These are phyloP conservation scores for Hirundo rustica DNA, from an alignment of 2,797 vertebrate species.

Conservation along the genomic window DNA sequence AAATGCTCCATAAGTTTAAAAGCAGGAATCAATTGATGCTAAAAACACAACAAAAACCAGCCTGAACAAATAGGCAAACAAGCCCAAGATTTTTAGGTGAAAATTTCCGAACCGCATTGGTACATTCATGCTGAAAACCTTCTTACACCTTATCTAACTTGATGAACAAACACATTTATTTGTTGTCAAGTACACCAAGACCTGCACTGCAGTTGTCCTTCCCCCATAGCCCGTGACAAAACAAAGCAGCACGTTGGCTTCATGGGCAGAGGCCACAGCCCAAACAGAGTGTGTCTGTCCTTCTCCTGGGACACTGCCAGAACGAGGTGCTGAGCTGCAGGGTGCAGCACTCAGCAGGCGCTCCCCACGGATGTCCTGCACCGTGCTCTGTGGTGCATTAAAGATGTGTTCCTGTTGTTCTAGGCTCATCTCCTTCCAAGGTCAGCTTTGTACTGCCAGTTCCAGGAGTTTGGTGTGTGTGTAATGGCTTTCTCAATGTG, in stretches of 20 bases:
- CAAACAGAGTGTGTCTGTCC: neutral
- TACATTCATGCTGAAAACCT: neutral
- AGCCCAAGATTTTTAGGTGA: neutral
- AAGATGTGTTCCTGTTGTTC: neutral
- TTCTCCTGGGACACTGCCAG: neutral
- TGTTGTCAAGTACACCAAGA: neutral
- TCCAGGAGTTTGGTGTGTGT: neutral
- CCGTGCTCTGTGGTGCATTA: fast-evolving
- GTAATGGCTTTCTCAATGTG: neutral
- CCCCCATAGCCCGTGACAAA: neutral
- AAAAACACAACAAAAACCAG: neutral
- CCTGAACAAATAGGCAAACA: too few species aligned
- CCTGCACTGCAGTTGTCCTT: neutral
- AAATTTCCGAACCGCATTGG: slow-evolving; percentile 23
- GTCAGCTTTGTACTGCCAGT: neutral
- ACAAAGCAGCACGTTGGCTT: neutral
- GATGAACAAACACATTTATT: neutral
- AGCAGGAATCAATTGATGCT: slow-evolving; percentile 59
- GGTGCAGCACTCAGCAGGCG: neutral
- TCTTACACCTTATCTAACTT: neutral
- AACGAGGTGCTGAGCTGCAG: neutral
- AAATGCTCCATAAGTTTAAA: slow-evolving; percentile 86
- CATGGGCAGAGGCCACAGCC: neutral
- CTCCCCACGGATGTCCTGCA: neutral
- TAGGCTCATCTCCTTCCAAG: neutral